Percentiles rank a stretch among this genome's conserved stretches.
Evolutionary conservation across 2,797 vertebrate species (phyloP).

Genomic region (Lutra lutra): DNA sequence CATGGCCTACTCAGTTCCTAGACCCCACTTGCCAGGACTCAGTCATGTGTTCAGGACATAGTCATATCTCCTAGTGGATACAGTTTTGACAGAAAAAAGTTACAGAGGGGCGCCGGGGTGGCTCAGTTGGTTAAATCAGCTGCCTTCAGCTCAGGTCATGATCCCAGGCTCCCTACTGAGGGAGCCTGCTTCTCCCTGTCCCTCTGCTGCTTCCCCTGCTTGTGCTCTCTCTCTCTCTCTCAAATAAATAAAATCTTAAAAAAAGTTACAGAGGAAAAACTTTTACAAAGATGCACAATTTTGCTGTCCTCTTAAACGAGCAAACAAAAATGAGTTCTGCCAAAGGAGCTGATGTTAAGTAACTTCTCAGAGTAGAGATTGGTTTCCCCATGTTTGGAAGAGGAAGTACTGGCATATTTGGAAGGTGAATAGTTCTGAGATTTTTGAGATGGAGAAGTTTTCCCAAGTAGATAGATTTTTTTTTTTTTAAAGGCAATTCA

Average conservation of each 20-base stretch:
- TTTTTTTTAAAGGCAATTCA: background rate
- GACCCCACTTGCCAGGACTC: background rate
- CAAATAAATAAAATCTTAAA: no score
- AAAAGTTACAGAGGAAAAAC: background rate
- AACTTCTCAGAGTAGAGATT: background rate
- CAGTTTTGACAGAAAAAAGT: background rate
- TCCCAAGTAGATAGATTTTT: background rate
- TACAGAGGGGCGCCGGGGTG: background rate
- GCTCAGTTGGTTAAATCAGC: no score
- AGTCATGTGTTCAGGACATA: background rate
- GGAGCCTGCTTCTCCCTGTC: no score
- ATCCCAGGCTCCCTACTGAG: no score
- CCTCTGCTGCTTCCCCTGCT: no score
- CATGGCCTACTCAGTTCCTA: background rate
- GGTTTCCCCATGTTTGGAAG: background rate
- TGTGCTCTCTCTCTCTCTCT: no score
- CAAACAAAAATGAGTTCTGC: background rate
- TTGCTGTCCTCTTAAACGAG: background rate
- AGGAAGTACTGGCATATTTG: conserved; percentile 13
- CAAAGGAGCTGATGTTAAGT: background rate
- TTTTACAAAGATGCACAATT: background rate
- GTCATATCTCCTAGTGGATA: background rate
- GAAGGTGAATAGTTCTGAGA: background rate
- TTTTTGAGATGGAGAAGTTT: background rate
- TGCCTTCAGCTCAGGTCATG: no score